Evolutionary conservation across 2,888 invertebrate species (phyloP), one percentile per base, ranked within the genome.

Genomic region (Steinernema hermaphroditum): DNA sequence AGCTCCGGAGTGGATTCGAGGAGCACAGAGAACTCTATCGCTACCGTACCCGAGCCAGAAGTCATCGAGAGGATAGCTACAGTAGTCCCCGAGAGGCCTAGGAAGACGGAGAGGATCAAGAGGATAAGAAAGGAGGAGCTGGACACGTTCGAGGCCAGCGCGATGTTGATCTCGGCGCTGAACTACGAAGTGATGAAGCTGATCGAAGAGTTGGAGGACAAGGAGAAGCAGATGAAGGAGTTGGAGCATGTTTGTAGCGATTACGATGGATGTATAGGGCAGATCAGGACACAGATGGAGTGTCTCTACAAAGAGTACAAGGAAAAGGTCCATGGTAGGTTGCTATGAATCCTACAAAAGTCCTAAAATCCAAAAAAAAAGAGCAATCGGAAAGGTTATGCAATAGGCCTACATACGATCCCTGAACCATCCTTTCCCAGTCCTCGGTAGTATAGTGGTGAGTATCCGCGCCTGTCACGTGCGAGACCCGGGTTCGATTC

Each of bases 141-240:
- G 16, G 72, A 62, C 54, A 73, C 74, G 14, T 49, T 74, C 4
- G 74, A 73, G 57, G 74, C 74, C 29, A 68, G 68, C 54, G 78
- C 83, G 9, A 74, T 81, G 54, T 72, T 83, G 19, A 82, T 83
- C 37, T 76, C 81, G 12, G 78, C 79, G 24, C 70, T 83, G 9
- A 78, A 82, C 68, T 78, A 80, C 69, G 82, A 83, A 68, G 57
- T 80, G 16, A 78, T 81, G 77, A 73, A 76, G 29, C 72, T 82
- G 9, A 71, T 82, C 0, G 75, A 78, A 81, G 81, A 83, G 54
- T 41, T 81, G n/a, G 72, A 77, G 9, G 72, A 70, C 19, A 78
- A 78, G 37, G 78, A 83, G 69, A 72, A 75, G 22, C 78, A 79
- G 37, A 24, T 83, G 57, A 49, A 54, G 0, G 72, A 76, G 49